Evolutionary conservation across 2,888 invertebrate species (phyloP), one percentile per base, ranked within the genome.

Genomic region (Xylota sylvarum): DNA sequence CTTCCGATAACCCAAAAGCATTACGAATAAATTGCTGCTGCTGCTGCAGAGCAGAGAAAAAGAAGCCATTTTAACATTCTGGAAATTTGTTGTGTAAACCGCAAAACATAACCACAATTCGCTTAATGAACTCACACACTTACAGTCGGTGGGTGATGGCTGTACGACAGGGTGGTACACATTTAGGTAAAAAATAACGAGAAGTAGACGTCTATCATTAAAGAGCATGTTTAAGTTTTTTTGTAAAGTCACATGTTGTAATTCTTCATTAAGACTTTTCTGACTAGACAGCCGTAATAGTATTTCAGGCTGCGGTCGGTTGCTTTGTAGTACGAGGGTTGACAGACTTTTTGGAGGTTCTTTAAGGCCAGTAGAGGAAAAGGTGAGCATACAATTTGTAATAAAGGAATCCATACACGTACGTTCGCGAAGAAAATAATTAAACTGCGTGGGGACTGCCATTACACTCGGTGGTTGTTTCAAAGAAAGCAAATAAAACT

Each of bases 11-110:
- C 70, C 70, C 27, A 64, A 40, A 70, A 70, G 27, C 55, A 64
- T 64, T 23, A 23, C 23, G 23, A 23, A 23, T 46, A 64, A 64
- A 79, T 64, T 70, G n/a, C n/a, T 23, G 67, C n/a, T 69, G 4
- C 17, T 69, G 10, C 60, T 48, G 32, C 6, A 14, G 48, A 30
- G 19, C 10, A 46, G 32, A 10, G 19, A 17, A 27, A n/a, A 9
- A 56, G 23, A 12, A 14, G 32, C 27, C 23, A 69, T 60, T 69
- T 14, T 10, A 46, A 46, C 30, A n/a, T 62, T 62, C 10, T 70
- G 37, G 62, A 70, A 78, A 48, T 56, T 70, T 64, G 55, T 35
- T 79, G 46, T 60, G 64, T 30, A 70, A 79, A 55, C 78, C 70
- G 55, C 78, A 4, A 14, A 55, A 79, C 46, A 55, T 55, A 70